These are phyloP conservation scores for Euzophera pinguis DNA, from an alignment of 2,888 invertebrate genomes.

Conservation along the genomic window DNA sequence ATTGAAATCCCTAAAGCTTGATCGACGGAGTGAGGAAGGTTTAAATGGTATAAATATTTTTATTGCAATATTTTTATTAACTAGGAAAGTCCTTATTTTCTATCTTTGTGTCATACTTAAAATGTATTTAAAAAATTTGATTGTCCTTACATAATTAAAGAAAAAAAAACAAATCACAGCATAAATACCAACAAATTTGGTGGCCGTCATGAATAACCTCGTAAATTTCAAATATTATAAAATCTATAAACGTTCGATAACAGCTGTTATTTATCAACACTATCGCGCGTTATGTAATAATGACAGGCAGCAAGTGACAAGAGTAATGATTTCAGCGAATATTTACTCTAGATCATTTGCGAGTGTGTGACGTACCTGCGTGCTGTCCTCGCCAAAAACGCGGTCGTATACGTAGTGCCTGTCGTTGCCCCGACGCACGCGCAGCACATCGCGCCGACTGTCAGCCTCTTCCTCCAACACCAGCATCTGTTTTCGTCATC, in stretches of 20 bases:
- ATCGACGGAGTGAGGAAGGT: too few species aligned
- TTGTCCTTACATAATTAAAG: too few species aligned
- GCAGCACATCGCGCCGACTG: conserved; percentile 77
- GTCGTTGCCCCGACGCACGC: conserved; percentile 84
- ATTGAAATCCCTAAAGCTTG: too few species aligned
- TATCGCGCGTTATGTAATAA: neutral
- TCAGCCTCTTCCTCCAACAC: conserved; percentile 71
- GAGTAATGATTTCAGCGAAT: conserved; percentile 10
- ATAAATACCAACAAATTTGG: neutral
- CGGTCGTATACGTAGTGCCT: conserved; percentile 94
- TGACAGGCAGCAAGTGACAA: neutral
- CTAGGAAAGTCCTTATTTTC: too few species aligned
- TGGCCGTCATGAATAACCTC: neutral
- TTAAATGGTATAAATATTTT: too few species aligned
- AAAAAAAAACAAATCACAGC: too few species aligned
- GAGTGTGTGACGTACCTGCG: conserved; percentile 82
- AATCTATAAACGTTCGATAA: neutral
- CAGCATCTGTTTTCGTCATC: conserved; percentile 47
- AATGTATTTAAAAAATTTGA: too few species aligned
- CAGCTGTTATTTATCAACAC: neutral
- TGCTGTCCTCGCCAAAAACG: conserved; percentile 92
- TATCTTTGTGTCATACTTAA: too few species aligned
- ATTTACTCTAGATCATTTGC: conserved; percentile 5
- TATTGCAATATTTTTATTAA: too few species aligned
- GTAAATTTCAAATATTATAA: neutral